A percentile compares a stretch with the other conserved stretches of the same genome.
Conservation (phyloP, 2,113 vertebrate genomes). For the Tapirus terrestris region DNA sequence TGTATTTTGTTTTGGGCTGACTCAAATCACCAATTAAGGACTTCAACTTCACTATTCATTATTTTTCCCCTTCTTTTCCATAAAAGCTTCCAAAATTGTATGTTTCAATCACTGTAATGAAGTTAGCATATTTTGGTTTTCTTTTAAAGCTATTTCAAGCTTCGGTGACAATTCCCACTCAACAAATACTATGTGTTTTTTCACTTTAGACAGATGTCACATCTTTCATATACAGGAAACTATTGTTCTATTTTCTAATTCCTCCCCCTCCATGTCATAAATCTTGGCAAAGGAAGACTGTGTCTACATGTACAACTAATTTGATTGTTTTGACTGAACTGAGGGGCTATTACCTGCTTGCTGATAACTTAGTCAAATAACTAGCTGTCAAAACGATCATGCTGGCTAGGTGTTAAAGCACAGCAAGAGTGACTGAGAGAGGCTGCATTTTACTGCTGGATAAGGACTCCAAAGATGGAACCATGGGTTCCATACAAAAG, state of each 20-base stretch:
- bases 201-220: constrained; percentile 23
- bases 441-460: neutral
- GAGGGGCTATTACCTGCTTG: neutral
- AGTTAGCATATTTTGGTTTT: constrained; percentile 12
- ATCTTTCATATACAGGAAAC: neutral
- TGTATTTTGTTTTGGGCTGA: neutral
- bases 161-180: neutral
- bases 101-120: constrained; percentile 6
- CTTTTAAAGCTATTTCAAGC: constrained; percentile 30
- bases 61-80: neutral
- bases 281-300: neutral
- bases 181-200: neutral
- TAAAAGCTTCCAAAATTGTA: neutral
- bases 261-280: neutral
- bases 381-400: neutral
- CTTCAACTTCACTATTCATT: neutral
- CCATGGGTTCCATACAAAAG: fast-evolving
- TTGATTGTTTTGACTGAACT: constrained; percentile 51
- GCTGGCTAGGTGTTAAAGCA: neutral
- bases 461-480: neutral
- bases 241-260: constrained; percentile 52
- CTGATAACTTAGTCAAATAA: constrained; percentile 56
- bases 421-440: neutral
- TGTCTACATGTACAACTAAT: constrained; percentile 9
- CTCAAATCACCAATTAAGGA: neutral